Conservation (phyloP, 2,113 vertebrate genomes). For the Mesoclemmys tuberculata region DNA sequence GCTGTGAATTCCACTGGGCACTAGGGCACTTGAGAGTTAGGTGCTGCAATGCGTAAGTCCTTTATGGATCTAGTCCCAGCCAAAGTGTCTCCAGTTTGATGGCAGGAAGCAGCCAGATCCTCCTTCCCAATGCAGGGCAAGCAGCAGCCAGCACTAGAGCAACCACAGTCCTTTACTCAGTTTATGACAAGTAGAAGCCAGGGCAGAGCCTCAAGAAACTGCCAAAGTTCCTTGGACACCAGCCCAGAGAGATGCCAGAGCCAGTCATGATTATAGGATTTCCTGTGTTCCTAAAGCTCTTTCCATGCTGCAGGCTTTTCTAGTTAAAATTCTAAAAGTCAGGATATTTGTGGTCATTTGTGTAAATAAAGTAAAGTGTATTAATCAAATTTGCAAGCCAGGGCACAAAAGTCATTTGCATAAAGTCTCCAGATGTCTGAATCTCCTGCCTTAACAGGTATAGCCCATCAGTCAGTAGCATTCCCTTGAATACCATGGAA, state of each 20-base stretch:
- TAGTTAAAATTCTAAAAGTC: background rate
- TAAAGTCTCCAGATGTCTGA: background rate
- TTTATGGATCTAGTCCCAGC: background rate
- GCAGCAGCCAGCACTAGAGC: background rate
- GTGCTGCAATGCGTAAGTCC: background rate
- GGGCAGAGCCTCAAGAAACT: background rate
- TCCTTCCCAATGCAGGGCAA: background rate
- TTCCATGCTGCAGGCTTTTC: background rate
- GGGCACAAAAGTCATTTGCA: background rate
- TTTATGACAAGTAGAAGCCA: background rate
- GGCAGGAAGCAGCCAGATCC: background rate
- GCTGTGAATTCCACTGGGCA: background rate
- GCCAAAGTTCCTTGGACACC: background rate
- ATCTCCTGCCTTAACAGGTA: background rate
- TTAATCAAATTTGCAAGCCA: background rate
- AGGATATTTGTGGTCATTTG: background rate
- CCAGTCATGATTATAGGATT: background rate
- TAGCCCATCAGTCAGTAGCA: background rate
- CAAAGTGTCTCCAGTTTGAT: background rate
- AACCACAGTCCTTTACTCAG: background rate
- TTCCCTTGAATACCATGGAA: background rate
- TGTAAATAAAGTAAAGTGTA: background rate
- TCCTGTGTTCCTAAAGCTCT: background rate
- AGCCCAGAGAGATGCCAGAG: background rate
- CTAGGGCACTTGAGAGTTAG: background rate